phyloP scores from a whole-genome alignment of 2,888 invertebrate genomes.

The Lepidocyrtoides sp. region DNA sequence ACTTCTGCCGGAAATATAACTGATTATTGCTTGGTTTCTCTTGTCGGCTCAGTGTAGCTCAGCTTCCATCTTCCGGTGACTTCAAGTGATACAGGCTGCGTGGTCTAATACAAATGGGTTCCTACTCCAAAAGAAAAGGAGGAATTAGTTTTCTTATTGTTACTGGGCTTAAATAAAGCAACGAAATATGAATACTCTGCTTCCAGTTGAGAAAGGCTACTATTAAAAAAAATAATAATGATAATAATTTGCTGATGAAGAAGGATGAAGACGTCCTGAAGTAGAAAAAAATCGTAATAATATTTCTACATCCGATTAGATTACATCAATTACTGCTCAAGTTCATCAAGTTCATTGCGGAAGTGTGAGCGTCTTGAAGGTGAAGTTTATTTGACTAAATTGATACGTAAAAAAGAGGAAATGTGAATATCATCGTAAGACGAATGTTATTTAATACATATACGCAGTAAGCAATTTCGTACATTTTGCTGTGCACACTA shows the following conservation, averaged over 20 bases:
- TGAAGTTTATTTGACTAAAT: constrained; percentile 28
- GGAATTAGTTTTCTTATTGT: neutral
- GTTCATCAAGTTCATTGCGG: constrained; percentile 80
- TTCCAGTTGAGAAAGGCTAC: too few species aligned
- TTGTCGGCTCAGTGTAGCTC: neutral
- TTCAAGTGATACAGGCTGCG: neutral
- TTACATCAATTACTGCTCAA: constrained; percentile 70
- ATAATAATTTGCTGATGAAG: neutral
- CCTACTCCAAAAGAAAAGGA: too few species aligned
- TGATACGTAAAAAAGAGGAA: constrained; percentile 14
- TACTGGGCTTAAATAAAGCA: neutral
- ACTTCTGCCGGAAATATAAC: neutral
- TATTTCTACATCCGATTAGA: neutral
- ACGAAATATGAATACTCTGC: too few species aligned
- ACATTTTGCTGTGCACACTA: too few species aligned
- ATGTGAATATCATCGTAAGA: too few species aligned
- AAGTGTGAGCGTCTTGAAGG: constrained; percentile 60
- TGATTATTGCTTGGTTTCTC: neutral
- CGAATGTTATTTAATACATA: too few species aligned
- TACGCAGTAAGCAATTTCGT: too few species aligned
- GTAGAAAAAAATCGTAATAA: neutral
- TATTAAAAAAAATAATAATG: neutral
- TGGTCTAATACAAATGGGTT: neutral
- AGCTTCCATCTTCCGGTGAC: neutral
- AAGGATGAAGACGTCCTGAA: constrained; percentile 18